Evolutionary conservation across 1,140 invertebrate genomes (phyloP).

Genomic region (Caenorhabditis remanei): DNA sequence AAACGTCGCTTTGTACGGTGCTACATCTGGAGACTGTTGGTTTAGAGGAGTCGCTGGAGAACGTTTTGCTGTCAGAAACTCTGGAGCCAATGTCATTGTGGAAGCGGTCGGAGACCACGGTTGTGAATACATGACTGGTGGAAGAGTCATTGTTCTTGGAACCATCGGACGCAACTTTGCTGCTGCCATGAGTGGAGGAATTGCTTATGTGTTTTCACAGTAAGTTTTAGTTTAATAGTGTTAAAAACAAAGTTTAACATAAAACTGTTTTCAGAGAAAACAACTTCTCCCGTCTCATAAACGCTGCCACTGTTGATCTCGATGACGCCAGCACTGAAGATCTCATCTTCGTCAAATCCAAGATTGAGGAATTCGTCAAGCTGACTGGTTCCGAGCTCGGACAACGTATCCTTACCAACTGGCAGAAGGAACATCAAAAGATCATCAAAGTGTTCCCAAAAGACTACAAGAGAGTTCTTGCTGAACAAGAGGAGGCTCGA

Average conservation of each 20-base stretch:
- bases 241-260: neutral
- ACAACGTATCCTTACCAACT: constrained; percentile 85
- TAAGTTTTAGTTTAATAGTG: constrained; percentile 80
- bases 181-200: constrained; percentile 96
- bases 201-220: constrained; percentile 93
- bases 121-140: constrained; percentile 99
- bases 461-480: constrained; percentile 92
- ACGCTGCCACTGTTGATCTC: constrained; percentile 75
- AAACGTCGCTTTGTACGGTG: constrained; percentile 97
- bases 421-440: constrained; percentile 85
- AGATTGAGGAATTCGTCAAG: constrained; percentile 88
- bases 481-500: constrained; percentile 83
- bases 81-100: constrained; percentile 90
- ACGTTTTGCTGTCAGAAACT: constrained; percentile 97
- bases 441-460: constrained; percentile 97
- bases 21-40: constrained; percentile 83
- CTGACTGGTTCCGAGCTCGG: constrained; percentile 92
- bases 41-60: constrained; percentile 97
- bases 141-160: constrained; percentile 87
- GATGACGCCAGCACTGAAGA: constrained; percentile 82
- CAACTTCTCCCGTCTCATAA: constrained; percentile 68
- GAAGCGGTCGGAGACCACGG: constrained; percentile 97
- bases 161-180: constrained; percentile 97
- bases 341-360: constrained; percentile 84
- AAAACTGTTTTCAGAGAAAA: constrained; percentile 39